Evolutionary conservation across 2,888 invertebrate genomes (phyloP).

Genomic region (Chesias legatella): DNA sequence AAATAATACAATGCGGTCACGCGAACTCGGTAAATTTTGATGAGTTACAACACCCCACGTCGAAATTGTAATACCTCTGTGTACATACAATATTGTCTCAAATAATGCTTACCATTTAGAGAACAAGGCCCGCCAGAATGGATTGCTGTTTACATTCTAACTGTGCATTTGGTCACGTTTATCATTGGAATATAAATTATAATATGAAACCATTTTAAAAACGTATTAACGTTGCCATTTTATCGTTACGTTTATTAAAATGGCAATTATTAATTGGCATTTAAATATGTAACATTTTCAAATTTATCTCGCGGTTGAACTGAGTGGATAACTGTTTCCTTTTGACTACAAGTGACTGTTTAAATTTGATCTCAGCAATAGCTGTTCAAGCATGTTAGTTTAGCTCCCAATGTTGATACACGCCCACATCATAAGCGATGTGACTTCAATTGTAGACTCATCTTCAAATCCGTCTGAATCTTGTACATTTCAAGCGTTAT

Average conservation of each 20-base stretch:
- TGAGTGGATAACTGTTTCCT: conserved; percentile 29
- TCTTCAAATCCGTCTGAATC: conserved; percentile 5
- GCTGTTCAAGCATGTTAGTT: conserved; percentile 39
- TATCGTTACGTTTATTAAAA: conserved; percentile 4
- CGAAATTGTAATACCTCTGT: conserved; percentile 5
- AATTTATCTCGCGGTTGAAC: conserved; percentile 16
- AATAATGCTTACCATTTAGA: conserved; percentile 14
- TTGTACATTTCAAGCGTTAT: too few relatives aligned
- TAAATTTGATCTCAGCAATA: conserved; percentile 47
- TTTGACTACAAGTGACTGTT: conserved; percentile 32
- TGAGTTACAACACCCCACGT: conserved; percentile 17
- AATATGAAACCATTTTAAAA: conserved; percentile 6
- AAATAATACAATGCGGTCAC: conserved; percentile 55
- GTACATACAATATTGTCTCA: conserved; percentile 8
- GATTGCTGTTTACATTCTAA: conserved; percentile 16
- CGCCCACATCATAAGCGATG: conserved; percentile 45
- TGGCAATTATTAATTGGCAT: conserved; percentile 13
- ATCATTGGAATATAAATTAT: conserved; percentile 11
- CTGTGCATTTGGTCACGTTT: conserved; percentile 15
- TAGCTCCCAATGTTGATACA: conserved; percentile 48
- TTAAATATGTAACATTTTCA: conserved; percentile 17
- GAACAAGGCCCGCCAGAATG: conserved; percentile 14
- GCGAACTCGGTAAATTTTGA: conserved; percentile 46
- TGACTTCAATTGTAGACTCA: conserved; percentile 25
- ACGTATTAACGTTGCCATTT: neutral